Evolutionary conservation across 2,797 vertebrate genomes (phyloP).

Genomic region (Gadopsis bispinosus): DNA sequence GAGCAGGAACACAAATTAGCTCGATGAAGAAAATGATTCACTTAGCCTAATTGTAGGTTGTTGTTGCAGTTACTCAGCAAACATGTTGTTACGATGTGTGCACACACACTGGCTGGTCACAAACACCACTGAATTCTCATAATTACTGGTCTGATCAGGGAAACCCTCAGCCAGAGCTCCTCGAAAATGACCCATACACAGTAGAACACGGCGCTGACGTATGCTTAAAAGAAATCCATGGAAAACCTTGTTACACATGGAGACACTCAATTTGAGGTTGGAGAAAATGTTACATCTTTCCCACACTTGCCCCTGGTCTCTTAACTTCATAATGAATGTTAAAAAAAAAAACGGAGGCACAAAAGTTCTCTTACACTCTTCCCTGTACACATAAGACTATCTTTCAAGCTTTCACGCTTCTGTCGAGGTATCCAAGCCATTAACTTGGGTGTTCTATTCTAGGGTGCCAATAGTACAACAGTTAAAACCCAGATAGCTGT

Average conservation of each 20-base stretch:
- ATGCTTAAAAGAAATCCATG: slow-evolving; percentile 10
- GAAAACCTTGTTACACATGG: slow-evolving; percentile 16
- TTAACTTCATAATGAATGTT: slow-evolving; percentile 44
- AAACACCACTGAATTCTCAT: slow-evolving; percentile 39
- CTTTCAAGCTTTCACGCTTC: slow-evolving; percentile 57
- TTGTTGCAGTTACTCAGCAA: slow-evolving; percentile 61
- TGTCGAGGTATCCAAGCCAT: slow-evolving; percentile 68
- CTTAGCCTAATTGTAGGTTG: slow-evolving; percentile 76
- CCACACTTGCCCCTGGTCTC: slow-evolving; percentile 55
- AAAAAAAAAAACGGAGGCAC: slow-evolving; percentile 9
- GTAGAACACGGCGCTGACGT: neutral
- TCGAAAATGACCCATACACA: slow-evolving; percentile 1
- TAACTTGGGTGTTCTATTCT: slow-evolving; percentile 64
- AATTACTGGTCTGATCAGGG: slow-evolving; percentile 16
- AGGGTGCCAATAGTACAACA: slow-evolving; percentile 69
- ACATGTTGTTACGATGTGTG: slow-evolving; percentile 67
- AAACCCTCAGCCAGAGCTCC: slow-evolving; percentile 24
- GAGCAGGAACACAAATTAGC: slow-evolving; percentile 73
- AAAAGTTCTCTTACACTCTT: slow-evolving; percentile 39
- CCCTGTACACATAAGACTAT: slow-evolving; percentile 62
- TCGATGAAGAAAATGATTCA: slow-evolving; percentile 76
- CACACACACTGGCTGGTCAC: slow-evolving; percentile 52
- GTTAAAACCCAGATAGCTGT: slow-evolving; percentile 67
- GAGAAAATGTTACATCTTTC: slow-evolving; percentile 75
- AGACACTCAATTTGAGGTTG: slow-evolving; percentile 11